Base-by-base conservation (phyloP, 2,113 vertebrate species). In the Poeciliopsis occidentalis region DNA sequence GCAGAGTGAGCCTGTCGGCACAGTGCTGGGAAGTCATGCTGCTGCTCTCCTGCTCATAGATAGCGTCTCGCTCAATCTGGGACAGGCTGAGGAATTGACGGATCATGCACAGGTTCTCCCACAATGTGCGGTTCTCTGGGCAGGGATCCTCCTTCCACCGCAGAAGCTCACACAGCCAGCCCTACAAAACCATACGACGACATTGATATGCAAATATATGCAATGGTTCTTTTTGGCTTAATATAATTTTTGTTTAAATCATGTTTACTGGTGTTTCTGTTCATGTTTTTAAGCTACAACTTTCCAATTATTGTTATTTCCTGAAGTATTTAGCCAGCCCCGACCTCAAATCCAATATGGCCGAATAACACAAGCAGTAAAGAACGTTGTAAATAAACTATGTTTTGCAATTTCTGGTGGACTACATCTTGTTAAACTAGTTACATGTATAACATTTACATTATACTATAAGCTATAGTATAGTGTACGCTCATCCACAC, bases 141-240 rank as follows among this genome's bases (percentile, higher is more conserved):
- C 94, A 96, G 27, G 97, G 97, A 69, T 98, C 97, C 94, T 98
- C 97, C 89, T 97, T 98, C 97, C 97, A 98, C 79, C 97, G 96
- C 71, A 98, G 92, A 74, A 98, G 95, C 93, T 98, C 97, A 85
- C 97, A 98, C 77, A 98, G 83, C 97, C 97, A 98, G 51, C 97
- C 97, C 97, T 98, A 73, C 78, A 71, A 64, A 24, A 62, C 17
- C 51, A 62, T 8, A 37, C n/a, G 13, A 7, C 27, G 44, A 47
- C 4, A 41, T 15, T 3, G n/a, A 64, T 13, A 13, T 24, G 26
- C 26, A 63, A 7, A 64, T 47, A 4, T 47, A 17, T 47, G 12
- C 4, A 47, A 54, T 2, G 3, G 17, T 10, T 24, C 22, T 54
- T 54, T 19, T 24, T n/a, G 4, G 51, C 22, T 24, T n/a, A 3